Evolutionary conservation across 1,140 invertebrate genomes (phyloP), one percentile per base, ranked within the genome.

Genomic region (Saxidomus purpurata): DNA sequence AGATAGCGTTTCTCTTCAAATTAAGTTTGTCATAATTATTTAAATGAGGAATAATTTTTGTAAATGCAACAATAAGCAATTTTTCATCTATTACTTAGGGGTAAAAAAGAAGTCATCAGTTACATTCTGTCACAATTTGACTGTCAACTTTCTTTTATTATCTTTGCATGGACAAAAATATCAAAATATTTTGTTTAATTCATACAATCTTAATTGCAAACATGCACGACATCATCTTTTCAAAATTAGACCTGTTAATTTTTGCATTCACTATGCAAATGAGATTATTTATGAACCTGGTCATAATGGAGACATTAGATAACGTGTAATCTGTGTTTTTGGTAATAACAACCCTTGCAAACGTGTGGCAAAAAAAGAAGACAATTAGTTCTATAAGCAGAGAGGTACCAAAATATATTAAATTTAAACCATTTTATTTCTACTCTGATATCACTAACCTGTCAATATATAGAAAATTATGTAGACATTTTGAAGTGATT

Each of bases 21-120:
- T 43, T 8, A 4, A 63, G 25, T 28, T 63, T 63, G 28, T 28
- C n/a, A 25, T 63, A 63, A 63, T 63, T 63, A 11, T n/a, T 28
- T 63, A 63, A 63, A 19, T 28, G 52, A 55, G 52, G 52, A 55
- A 55, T 63, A 63, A 63, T 63, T 63, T 63, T 63, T 63, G 25
- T 28, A 63, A 63, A 63, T 63, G 25, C n/a, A 28, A 63, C 59
- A 63, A 63, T 63, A 28, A 28, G 59, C 59, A 28, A 63, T 28
- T 25, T 63, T 63, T 63, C 59, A 63, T 63, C n/a, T n/a, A 2
- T n/a, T 28, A 63, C 22, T n/a, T 55, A 55, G 22, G 11, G 1
- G n/a, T 28, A 28, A 63, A 63, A 59, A 6, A n/a, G 59, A 25
- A 63, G 59, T 63, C 59, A 28, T 63, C 25, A n/a, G 59, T 28